These are phyloP conservation scores for Lamellibrachia luymesi DNA, from an alignment of 1,140 invertebrate species.

Conservation along the genomic window DNA sequence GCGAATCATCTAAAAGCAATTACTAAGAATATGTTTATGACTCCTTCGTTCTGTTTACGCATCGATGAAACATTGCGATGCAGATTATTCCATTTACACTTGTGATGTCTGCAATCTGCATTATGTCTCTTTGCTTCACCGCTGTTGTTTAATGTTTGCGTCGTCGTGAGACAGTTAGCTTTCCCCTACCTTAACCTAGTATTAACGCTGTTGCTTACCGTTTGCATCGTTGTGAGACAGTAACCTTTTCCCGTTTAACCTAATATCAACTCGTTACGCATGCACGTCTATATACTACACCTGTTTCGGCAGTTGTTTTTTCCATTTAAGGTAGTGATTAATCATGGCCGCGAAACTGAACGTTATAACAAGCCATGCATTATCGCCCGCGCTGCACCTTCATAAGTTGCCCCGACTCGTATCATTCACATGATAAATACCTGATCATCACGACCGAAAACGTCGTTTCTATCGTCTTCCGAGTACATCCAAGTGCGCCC, in stretches of 20 bases:
- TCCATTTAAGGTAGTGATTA: background rate
- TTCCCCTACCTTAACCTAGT: background rate
- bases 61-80: background rate
- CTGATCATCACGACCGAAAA: background rate
- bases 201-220: background rate
- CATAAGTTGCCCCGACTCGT: background rate
- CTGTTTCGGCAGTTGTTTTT: background rate
- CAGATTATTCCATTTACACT: background rate
- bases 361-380: background rate
- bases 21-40: background rate
- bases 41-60: background rate
- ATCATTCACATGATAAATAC: constrained; percentile 5
- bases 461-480: background rate
- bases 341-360: background rate
- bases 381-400: constrained; percentile 1
- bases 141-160: background rate
- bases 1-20: background rate
- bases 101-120: background rate
- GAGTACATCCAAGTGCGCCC: background rate
- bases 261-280: background rate
- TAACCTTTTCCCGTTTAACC: background rate
- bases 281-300: background rate
- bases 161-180: background rate
- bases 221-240: background rate
- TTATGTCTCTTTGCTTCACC: background rate